Percentiles rank a stretch among this genome's conserved stretches.
These are phyloP conservation scores for Pogonomyrmex californicus DNA, from an alignment of 1,140 invertebrate genomes.

Conservation along the genomic window DNA sequence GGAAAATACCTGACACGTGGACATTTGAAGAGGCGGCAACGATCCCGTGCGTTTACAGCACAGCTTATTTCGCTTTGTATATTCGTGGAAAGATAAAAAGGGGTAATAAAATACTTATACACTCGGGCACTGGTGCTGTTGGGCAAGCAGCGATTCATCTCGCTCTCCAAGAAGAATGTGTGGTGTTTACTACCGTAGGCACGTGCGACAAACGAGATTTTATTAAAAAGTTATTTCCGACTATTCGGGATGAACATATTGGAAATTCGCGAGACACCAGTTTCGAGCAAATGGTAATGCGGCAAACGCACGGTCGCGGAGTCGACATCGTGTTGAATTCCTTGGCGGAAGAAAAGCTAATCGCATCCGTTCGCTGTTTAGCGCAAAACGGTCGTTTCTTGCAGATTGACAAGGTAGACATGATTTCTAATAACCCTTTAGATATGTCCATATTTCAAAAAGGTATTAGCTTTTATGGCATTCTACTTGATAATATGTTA, in stretches of 20 bases:
- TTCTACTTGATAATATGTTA: not conserved
- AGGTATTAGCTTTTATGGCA: constrained; percentile 90
- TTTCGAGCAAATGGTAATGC: constrained; percentile 91
- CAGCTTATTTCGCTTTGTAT: constrained; percentile 94
- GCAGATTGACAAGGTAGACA: constrained; percentile 93
- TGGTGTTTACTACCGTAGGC: too few species aligned
- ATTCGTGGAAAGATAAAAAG: constrained; percentile 87
- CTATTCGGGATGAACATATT: constrained; percentile 90
- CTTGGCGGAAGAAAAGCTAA: too few species aligned
- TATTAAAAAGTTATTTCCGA: constrained; percentile 86
- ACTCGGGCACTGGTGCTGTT: too few species aligned
- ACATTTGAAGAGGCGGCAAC: constrained; percentile 95
- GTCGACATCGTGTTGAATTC: too few species aligned
- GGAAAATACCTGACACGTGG: constrained; percentile 92
- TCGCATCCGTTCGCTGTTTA: too few species aligned
- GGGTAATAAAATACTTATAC: constrained; percentile 88
- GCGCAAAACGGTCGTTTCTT: constrained; percentile 90
- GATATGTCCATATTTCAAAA: constrained; percentile 93
- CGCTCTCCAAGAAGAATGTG: too few species aligned
- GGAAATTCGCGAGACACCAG: constrained; percentile 90
- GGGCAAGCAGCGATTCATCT: too few species aligned
- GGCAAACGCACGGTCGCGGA: constrained; percentile 61
- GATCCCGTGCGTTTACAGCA: constrained; percentile 94
- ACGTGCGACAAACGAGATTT: too few species aligned
- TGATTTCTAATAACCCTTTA: constrained; percentile 89